Evolutionary conservation across 2,113 vertebrate genomes (phyloP).

Genomic region (Microtus montanus): DNA sequence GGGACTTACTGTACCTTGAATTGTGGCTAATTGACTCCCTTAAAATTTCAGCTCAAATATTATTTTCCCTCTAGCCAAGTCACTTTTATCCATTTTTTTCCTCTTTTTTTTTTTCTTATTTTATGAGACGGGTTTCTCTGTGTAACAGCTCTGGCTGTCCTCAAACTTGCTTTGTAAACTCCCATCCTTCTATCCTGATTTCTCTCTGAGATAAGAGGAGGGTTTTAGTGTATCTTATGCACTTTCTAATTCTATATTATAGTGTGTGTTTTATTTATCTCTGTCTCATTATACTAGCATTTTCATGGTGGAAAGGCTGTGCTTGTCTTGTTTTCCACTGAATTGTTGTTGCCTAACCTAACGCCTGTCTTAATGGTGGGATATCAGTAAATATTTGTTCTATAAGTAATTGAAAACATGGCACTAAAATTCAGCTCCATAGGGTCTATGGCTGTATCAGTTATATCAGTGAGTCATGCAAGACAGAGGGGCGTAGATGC

Average conservation of each 20-base stretch:
- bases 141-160: background rate
- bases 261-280: background rate
- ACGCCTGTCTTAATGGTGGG: background rate
- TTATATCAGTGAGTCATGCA: background rate
- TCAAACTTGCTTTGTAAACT: background rate
- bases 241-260: background rate
- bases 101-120: background rate
- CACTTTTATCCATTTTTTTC: background rate
- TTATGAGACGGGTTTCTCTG: background rate
- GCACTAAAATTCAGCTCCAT: background rate
- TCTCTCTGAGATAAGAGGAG: background rate
- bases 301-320: background rate
- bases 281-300: background rate
- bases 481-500: background rate
- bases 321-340: slow-evolving; percentile 28
- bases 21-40: background rate
- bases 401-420: slow-evolving; percentile 19
- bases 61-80: background rate
- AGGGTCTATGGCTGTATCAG: background rate
- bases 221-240: background rate
- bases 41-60: background rate
- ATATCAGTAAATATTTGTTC: slow-evolving; percentile 24
- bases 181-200: background rate
- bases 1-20: background rate
- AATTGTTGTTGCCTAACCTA: background rate